A percentile compares a stretch with the other conserved stretches of the same genome.
These are phyloP conservation scores for Ptiloglossa arizonensis DNA, from an alignment of 1,140 invertebrate genomes.

Conservation along the genomic window DNA sequence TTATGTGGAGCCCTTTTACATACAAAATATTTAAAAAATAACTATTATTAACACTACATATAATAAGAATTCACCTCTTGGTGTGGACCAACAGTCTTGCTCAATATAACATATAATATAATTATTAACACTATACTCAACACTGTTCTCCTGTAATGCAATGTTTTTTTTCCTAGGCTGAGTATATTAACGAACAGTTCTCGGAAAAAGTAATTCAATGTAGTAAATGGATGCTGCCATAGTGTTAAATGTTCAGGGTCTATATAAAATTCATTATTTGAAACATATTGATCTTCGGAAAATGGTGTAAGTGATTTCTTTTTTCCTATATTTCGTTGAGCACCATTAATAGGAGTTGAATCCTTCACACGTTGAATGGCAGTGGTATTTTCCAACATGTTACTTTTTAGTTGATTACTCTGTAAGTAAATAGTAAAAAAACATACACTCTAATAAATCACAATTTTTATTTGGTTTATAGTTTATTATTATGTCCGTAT, in stretches of 20 bases:
- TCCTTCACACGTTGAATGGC: constrained; percentile 75
- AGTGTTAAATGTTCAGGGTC: constrained; percentile 88
- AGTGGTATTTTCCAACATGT: constrained; percentile 75
- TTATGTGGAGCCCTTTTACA: too few species aligned
- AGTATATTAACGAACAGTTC: constrained; percentile 87
- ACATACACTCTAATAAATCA: too few species aligned
- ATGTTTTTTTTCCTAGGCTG: constrained; percentile 82
- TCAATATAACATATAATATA: constrained; percentile 77
- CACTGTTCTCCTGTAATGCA: constrained; percentile 75
- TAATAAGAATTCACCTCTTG: constrained; percentile 80
- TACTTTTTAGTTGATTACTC: constrained; percentile 72
- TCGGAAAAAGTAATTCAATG: constrained; percentile 91
- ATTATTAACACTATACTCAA: constrained; percentile 77
- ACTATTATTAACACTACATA: constrained; percentile 69
- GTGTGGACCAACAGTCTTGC: constrained; percentile 84
- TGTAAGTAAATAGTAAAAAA: constrained; percentile 57
- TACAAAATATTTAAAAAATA: too few species aligned
- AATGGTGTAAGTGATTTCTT: constrained; percentile 49
- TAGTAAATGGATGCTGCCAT: constrained; percentile 92
- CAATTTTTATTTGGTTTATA: too few species aligned
- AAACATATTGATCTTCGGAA: constrained; percentile 44
- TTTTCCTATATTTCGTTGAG: constrained; percentile 62
- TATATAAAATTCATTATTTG: constrained; percentile 64
- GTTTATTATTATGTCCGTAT: too few species aligned
- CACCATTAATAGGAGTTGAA: constrained; percentile 72